Conservation (phyloP, 2,888 invertebrate genomes). For the Pterobdella sp. region DNA sequence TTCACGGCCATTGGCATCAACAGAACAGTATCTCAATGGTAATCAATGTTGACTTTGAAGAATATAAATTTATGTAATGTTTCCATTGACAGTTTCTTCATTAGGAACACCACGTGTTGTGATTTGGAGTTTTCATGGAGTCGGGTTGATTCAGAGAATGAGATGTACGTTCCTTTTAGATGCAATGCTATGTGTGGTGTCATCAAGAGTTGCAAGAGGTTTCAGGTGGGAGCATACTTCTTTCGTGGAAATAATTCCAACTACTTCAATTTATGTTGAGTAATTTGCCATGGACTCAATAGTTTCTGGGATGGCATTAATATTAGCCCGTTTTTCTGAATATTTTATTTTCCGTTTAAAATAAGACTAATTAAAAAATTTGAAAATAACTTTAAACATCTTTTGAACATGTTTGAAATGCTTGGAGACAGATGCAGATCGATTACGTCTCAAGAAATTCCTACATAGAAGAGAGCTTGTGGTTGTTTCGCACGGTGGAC, state of each 20-base stretch:
- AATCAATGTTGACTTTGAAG: not conserved
- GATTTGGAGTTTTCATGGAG: not conserved
- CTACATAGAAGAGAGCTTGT: constrained; percentile 63
- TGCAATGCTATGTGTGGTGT: constrained; percentile 17
- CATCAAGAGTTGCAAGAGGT: constrained; percentile 17
- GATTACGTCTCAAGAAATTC: constrained; percentile 60
- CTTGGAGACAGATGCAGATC: constrained; percentile 55
- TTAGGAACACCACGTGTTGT: not conserved
- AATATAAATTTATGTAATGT: not conserved
- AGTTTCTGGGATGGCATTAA: not conserved
- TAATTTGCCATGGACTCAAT: not conserved
- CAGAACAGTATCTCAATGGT: constrained; percentile 25
- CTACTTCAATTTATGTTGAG: too few relatives aligned
- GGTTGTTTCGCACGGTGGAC: constrained; percentile 60
- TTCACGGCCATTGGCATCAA: constrained; percentile 62
- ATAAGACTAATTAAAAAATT: too few relatives aligned
- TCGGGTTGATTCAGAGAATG: not conserved
- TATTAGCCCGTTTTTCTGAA: not conserved
- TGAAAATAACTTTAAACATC: too few relatives aligned
- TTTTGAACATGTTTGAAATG: too few relatives aligned
- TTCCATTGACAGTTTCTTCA: not conserved
- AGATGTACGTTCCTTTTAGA: not conserved
- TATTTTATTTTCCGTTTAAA: too few relatives aligned
- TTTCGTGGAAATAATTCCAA: too few relatives aligned
- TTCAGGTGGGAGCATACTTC: not conserved